A percentile compares a stretch with the other conserved stretches of the same genome.
Conservation (phyloP, 2,888 invertebrate species). For the Diaprepes abbreviatus region DNA sequence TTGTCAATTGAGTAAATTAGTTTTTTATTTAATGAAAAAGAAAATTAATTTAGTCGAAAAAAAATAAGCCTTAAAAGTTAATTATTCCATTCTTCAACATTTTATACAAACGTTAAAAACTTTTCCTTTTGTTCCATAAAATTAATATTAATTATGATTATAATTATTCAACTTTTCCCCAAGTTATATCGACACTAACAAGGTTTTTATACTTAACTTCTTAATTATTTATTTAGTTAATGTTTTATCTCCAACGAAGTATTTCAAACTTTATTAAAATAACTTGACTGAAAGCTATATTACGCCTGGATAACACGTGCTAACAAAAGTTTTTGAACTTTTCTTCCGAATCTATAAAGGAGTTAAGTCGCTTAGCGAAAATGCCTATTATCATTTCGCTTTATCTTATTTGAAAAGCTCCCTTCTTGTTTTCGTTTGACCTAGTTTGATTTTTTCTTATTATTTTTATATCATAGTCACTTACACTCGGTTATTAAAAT, state of each 20-base stretch:
- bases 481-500: too few relatives aligned
- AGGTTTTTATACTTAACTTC: constrained; percentile 28
- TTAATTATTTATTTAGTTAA: constrained; percentile 40
- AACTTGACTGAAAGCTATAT: constrained; percentile 31
- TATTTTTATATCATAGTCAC: too few relatives aligned
- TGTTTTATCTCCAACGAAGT: constrained; percentile 28
- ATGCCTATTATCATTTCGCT: not conserved
- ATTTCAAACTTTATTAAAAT: constrained; percentile 44
- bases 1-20: too few relatives aligned
- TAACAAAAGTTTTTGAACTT: constrained; percentile 33
- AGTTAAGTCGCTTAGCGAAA: not conserved
- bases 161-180: constrained; percentile 7
- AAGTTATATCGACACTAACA: constrained; percentile 9
- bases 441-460: too few relatives aligned
- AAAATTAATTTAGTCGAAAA: too few relatives aligned
- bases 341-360: constrained; percentile 28
- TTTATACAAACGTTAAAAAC: not conserved
- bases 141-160: constrained; percentile 15
- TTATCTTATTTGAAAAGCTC: too few relatives aligned
- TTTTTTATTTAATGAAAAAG: too few relatives aligned
- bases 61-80: too few relatives aligned
- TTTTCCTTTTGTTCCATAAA: not conserved
- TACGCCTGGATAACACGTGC: constrained; percentile 36
- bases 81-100: too few relatives aligned
- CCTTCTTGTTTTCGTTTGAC: too few relatives aligned